Percentiles rank a stretch among this genome's conserved stretches.
Evolutionary conservation across 1,140 invertebrate species (phyloP).

Genomic region (Drosophila bocqueti): DNA sequence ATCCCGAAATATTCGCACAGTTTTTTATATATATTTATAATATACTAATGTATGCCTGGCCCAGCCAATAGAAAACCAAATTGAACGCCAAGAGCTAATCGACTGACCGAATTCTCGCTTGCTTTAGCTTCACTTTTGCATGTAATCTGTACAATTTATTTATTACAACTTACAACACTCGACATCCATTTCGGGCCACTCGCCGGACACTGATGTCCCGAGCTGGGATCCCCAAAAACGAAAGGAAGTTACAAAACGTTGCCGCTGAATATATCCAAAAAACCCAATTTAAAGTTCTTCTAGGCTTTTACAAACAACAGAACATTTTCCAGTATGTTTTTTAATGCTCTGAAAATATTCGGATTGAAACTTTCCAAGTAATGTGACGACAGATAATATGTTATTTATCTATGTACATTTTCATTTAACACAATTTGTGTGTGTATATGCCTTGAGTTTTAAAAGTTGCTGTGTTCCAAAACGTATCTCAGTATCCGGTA

Average conservation of each 20-base stretch:
- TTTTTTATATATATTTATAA: slow-evolving; percentile 37
- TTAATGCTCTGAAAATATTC: slow-evolving; percentile 65
- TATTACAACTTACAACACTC: slow-evolving; percentile 56
- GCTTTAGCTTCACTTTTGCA: slow-evolving; percentile 80
- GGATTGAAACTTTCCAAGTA: slow-evolving; percentile 43
- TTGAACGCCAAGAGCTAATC: slow-evolving; percentile 16
- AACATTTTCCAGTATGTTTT: slow-evolving; percentile 76
- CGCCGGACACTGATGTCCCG: neutral
- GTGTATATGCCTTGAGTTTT: slow-evolving; percentile 65
- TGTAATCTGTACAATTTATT: slow-evolving; percentile 65
- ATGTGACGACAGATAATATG: slow-evolving; percentile 23
- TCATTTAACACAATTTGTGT: slow-evolving; percentile 59
- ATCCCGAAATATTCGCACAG: slow-evolving; percentile 70
- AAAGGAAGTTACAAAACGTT: slow-evolving; percentile 50
- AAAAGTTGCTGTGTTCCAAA: slow-evolving; percentile 65
- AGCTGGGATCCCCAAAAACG: slow-evolving; percentile 13
- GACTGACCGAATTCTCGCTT: slow-evolving; percentile 61
- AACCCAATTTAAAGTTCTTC: slow-evolving; percentile 73
- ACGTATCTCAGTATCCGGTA: slow-evolving; percentile 37
- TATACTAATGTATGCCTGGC: slow-evolving; percentile 57
- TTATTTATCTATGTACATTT: slow-evolving; percentile 48
- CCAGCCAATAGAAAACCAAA: slow-evolving; percentile 34
- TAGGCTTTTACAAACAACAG: slow-evolving; percentile 85
- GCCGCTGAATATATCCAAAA: slow-evolving; percentile 84
- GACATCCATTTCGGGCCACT: slow-evolving; percentile 55